Base-by-base conservation (phyloP, 2,797 vertebrate genomes). In the Hyperoplus immaculatus region DNA sequence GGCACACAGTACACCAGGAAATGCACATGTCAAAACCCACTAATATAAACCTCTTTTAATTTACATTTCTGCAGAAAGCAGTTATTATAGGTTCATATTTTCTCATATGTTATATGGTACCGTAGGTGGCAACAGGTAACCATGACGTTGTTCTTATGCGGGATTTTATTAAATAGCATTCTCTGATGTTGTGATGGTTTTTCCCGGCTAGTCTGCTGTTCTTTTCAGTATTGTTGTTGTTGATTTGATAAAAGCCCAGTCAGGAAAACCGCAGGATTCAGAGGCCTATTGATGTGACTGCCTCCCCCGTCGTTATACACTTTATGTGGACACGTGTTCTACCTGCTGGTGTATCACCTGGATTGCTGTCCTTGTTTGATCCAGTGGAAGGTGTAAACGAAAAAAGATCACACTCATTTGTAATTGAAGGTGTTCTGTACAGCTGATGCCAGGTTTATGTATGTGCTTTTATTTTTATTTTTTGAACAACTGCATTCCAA, bases 161-260 rank as follows among this genome's bases (percentile, higher is more conserved):
- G 69, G 72, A 70, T 81, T 46, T 79, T 72, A 74, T 29, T 29
- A 74, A 84, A 77, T 29, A 63, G 56, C 63, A 11, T 18, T 0
- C 45, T 74, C 53, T 87, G 83, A 80, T 69, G 80, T 81, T 81
- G 77, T 69, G 77, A 83, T 82, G 58, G 59, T 74, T 89, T 84
- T 84, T 77, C 70, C 69, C 63, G 76, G 76, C 80, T 67, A 68
- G 67, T 75, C 53, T 69, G 53, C 46, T 75, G 70, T 81, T 87
- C n/a, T 85, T 84, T 78, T 71, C 47, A 61, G 69, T 72, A 72
- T 82, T 87, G 80, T 83, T 88, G 75, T 67, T 82, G 66, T 89
- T 88, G 29, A 29, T 29, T 66, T 81, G 70, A 87, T 85, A 74
- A 89, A 81, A 85, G 75, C 86, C 45, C 81, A 75, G 88, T 78